phyloP scores from a whole-genome alignment of 2,888 invertebrate genomes.

The Tachina fera region DNA sequence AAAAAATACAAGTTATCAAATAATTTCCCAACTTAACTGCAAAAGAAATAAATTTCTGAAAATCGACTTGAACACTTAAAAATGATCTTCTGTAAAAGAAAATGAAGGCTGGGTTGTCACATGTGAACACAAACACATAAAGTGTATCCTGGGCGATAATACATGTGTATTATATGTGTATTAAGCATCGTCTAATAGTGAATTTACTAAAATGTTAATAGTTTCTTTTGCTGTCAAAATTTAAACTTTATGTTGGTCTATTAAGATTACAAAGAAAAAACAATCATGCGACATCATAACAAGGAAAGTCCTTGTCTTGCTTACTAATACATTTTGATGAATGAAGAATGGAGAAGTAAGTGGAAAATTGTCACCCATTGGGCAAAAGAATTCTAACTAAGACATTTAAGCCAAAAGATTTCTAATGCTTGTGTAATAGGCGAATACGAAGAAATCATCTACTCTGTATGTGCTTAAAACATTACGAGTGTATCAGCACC shows the following conservation, averaged over 20 bases:
- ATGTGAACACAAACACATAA: neutral
- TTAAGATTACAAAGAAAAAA: slow-evolving; percentile 3
- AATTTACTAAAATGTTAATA: slow-evolving; percentile 63
- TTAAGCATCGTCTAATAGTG: slow-evolving; percentile 59
- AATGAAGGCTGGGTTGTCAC: neutral
- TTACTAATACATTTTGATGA: neutral
- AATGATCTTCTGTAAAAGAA: too few relatives aligned
- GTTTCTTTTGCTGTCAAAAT: slow-evolving; percentile 63
- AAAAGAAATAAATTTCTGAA: too few relatives aligned
- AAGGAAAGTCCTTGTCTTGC: slow-evolving; percentile 34
- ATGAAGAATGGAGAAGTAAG: neutral
- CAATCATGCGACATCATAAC: slow-evolving; percentile 23
- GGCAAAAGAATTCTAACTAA: slow-evolving; percentile 47
- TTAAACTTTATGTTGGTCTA: slow-evolving; percentile 48
- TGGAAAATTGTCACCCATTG: slow-evolving; percentile 49
- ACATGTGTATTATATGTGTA: slow-evolving; percentile 13
- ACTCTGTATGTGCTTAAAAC: neutral
- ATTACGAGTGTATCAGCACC: neutral
- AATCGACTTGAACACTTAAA: too few relatives aligned
- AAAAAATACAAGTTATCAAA: too few relatives aligned
- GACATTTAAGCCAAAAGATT: slow-evolving; percentile 19
- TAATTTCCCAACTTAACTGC: too few relatives aligned
- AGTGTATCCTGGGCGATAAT: neutral
- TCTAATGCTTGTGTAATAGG: neutral
- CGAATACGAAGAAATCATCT: slow-evolving; percentile 17